A percentile compares a stretch with the other conserved stretches of the same genome.
Conservation (phyloP, 2,888 invertebrate species). For the Alentia gelatinosa region DNA sequence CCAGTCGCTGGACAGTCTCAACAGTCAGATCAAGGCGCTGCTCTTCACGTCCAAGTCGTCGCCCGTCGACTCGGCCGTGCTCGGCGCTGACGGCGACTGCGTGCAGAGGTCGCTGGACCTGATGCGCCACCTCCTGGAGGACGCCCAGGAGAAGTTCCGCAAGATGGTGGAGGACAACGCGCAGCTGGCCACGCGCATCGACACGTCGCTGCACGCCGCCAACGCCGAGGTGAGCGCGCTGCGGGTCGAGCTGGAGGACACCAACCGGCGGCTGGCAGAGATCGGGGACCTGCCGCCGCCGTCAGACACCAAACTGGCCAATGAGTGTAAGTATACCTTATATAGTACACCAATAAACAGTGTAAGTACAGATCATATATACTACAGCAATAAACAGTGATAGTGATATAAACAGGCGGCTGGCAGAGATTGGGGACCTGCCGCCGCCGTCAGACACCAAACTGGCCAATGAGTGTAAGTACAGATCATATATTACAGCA, state of each 20-base stretch:
- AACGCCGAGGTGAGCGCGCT: constrained; percentile 83
- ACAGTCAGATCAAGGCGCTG: constrained; percentile 81
- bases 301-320: constrained; percentile 38
- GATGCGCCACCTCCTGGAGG: constrained; percentile 91
- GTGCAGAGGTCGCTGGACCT: constrained; percentile 90
- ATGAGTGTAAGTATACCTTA: constrained; percentile 47
- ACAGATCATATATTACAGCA: too few relatives aligned
- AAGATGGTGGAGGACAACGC: constrained; percentile 88
- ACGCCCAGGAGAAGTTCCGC: constrained; percentile 84
- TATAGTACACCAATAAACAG: too few relatives aligned
- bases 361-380: too few relatives aligned
- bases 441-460: constrained; percentile 21
- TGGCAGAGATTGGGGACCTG: constrained; percentile 71
- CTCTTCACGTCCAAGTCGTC: constrained; percentile 77
- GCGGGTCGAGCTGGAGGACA: constrained; percentile 83
- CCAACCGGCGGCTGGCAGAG: constrained; percentile 81
- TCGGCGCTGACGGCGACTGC: constrained; percentile 82
- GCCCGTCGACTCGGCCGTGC: constrained; percentile 68
- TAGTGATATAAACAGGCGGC: constrained; percentile 83
- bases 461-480: constrained; percentile 55
- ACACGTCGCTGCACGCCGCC: constrained; percentile 76
- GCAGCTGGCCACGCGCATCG: constrained; percentile 82
- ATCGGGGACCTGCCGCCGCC: constrained; percentile 62
- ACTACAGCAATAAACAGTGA: too few relatives aligned
- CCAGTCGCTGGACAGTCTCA: constrained; percentile 81